phyloP scores from a whole-genome alignment of 2,888 invertebrate genomes.

The Drosophila subquinaria region DNA sequence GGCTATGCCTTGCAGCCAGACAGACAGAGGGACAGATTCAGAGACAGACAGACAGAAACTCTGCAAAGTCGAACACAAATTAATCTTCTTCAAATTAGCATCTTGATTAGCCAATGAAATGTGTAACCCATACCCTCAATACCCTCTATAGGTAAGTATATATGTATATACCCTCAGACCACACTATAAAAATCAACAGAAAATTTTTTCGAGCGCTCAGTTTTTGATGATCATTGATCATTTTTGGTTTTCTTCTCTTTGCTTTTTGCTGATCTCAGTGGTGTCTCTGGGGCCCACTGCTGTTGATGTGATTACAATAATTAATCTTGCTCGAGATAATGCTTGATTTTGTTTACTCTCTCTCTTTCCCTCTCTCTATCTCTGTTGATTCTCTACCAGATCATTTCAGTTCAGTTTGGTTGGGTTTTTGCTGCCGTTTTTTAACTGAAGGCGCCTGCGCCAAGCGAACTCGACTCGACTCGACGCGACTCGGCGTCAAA shows the following conservation, averaged over 20 bases:
- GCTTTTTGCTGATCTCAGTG: slow-evolving; percentile 10
- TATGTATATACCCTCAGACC: slow-evolving; percentile 13
- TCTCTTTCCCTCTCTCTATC: slow-evolving; percentile 25
- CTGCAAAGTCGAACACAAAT: slow-evolving; percentile 69
- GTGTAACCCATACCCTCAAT: slow-evolving; percentile 66
- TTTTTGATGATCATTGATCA: slow-evolving; percentile 71
- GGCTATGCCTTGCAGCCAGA: slow-evolving; percentile 39
- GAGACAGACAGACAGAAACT: slow-evolving; percentile 31
- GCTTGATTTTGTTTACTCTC: slow-evolving; percentile 30
- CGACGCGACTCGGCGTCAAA: slow-evolving; percentile 77
- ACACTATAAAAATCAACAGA: slow-evolving; percentile 70
- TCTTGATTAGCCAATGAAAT: slow-evolving; percentile 82
- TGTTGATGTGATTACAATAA: slow-evolving; percentile 84
- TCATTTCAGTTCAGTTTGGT: slow-evolving; percentile 25
- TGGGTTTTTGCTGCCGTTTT: slow-evolving; percentile 50
- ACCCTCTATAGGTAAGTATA: background rate
- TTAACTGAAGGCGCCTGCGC: slow-evolving; percentile 79
- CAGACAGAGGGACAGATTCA: slow-evolving; percentile 6
- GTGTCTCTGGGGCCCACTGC: slow-evolving; percentile 49
- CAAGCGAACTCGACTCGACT: slow-evolving; percentile 10
- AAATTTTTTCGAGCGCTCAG: slow-evolving; percentile 36
- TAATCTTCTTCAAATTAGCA: slow-evolving; percentile 83
- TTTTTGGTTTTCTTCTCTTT: slow-evolving; percentile 22
- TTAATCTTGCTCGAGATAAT: slow-evolving; percentile 82
- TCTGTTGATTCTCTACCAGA: slow-evolving; percentile 1